Percentiles rank a stretch among this genome's conserved stretches.
phyloP scores from a whole-genome alignment of 2,888 invertebrate genomes.

The Pyrrhia umbra region DNA sequence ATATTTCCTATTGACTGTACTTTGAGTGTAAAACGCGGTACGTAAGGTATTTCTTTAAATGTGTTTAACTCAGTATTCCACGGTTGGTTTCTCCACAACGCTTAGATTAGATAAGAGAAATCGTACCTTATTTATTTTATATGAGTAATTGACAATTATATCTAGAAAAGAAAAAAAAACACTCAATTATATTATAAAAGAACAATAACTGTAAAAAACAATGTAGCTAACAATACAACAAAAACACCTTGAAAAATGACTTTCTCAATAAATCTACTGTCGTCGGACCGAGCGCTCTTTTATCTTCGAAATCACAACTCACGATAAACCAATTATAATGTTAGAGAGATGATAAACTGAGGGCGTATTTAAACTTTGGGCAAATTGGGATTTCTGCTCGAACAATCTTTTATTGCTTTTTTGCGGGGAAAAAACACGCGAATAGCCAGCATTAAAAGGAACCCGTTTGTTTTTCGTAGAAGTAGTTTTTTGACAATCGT shows the following conservation, averaged over 20 bases:
- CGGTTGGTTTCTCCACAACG: neutral
- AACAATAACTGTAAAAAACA: neutral
- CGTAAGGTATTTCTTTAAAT: neutral
- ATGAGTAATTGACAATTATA: too few relatives aligned
- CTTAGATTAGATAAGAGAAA: neutral
- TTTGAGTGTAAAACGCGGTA: constrained; percentile 13
- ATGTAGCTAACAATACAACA: neutral
- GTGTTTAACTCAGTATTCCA: neutral
- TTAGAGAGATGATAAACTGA: constrained; percentile 69
- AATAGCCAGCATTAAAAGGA: constrained; percentile 54
- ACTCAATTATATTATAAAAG: neutral
- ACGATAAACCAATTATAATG: constrained; percentile 71
- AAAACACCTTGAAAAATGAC: neutral
- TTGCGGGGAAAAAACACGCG: constrained; percentile 65
- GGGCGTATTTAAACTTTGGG: constrained; percentile 67
- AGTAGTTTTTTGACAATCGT: constrained; percentile 25
- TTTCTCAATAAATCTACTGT: constrained; percentile 1
- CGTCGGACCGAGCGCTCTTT: constrained; percentile 2
- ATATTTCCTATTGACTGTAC: constrained; percentile 36
- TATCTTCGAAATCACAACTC: constrained; percentile 56
- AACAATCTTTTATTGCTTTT: constrained; percentile 83
- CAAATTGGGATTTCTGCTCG: constrained; percentile 82
- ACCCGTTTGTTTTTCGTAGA: constrained; percentile 52
- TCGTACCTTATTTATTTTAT: neutral
- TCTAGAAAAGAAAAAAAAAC: neutral